phyloP scores from a whole-genome alignment of 2,888 invertebrate species.

The Gisinianus flammeolus region DNA sequence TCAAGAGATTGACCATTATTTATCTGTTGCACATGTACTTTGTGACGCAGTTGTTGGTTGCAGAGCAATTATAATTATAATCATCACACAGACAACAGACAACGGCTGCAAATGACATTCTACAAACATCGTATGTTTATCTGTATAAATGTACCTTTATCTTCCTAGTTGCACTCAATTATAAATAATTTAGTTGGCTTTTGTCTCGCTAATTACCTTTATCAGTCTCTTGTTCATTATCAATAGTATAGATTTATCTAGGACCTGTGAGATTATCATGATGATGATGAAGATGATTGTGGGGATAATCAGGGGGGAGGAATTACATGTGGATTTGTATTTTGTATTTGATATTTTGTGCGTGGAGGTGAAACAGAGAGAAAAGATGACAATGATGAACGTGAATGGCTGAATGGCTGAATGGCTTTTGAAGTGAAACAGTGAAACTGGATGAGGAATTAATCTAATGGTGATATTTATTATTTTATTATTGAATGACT shows the following conservation, averaged over 20 bases:
- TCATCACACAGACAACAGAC: neutral
- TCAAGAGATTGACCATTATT: neutral
- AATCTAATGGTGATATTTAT: neutral
- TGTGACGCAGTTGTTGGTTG: too few species aligned
- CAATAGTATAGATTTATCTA: too few species aligned
- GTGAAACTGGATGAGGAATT: neutral
- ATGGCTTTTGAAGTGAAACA: too few species aligned
- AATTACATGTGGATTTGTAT: neutral
- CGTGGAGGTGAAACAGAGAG: too few species aligned
- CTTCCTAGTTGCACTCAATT: neutral
- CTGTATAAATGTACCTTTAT: too few species aligned
- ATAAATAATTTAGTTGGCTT: slow-evolving; percentile 1
- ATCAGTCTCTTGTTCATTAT: neutral
- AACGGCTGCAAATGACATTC: too few species aligned
- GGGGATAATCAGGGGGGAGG: neutral
- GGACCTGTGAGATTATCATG: too few species aligned
- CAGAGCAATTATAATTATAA: neutral
- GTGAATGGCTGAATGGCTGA: too few species aligned
- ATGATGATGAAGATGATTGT: too few species aligned
- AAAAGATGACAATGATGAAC: too few species aligned
- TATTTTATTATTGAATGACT: slow-evolving; percentile 32
- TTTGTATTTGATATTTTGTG: too few species aligned
- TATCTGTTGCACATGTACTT: neutral
- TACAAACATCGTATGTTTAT: too few species aligned
- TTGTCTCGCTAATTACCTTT: neutral